These are phyloP conservation scores for Leptinotarsa defecta DNA, from an alignment of 1,140 invertebrate genomes.

Conservation along the genomic window DNA sequence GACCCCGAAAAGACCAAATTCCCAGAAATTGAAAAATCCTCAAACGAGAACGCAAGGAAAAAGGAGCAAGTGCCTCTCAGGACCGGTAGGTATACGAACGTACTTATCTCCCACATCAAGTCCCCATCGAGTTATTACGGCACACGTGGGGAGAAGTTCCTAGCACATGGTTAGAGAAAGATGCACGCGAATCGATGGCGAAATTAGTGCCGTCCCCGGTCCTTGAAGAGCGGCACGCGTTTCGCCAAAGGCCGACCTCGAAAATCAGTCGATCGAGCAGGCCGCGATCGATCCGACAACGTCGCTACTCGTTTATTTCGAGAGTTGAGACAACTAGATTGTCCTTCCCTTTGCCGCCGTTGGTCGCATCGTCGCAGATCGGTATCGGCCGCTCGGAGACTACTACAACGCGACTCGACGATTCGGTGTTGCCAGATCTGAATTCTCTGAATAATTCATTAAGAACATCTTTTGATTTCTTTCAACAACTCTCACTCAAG, in stretches of 20 bases:
- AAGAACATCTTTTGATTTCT: too few species aligned
- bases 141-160: constrained; percentile 3
- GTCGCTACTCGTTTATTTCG: constrained; percentile 12
- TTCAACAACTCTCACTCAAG: too few species aligned
- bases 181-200: constrained; percentile 19
- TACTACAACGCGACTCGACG: too few species aligned
- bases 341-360: constrained; percentile 9
- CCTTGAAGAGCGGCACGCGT: constrained; percentile 2
- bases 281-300: constrained; percentile 4
- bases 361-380: background rate
- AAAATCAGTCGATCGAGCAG: constrained; percentile 1
- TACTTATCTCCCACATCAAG: constrained; percentile 10
- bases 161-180: constrained; percentile 9
- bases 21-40: background rate
- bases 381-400: background rate
- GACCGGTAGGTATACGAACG: background rate
- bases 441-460: too few species aligned
- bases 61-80: background rate
- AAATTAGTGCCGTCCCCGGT: background rate
- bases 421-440: too few species aligned
- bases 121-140: constrained; percentile 1
- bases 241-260: background rate
- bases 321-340: constrained; percentile 14
- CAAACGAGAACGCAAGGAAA: background rate
- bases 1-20: too few species aligned